Percentiles rank a stretch among this genome's conserved stretches.
phyloP scores from a whole-genome alignment of 2,888 invertebrate species.

The Cabera pusaria region DNA sequence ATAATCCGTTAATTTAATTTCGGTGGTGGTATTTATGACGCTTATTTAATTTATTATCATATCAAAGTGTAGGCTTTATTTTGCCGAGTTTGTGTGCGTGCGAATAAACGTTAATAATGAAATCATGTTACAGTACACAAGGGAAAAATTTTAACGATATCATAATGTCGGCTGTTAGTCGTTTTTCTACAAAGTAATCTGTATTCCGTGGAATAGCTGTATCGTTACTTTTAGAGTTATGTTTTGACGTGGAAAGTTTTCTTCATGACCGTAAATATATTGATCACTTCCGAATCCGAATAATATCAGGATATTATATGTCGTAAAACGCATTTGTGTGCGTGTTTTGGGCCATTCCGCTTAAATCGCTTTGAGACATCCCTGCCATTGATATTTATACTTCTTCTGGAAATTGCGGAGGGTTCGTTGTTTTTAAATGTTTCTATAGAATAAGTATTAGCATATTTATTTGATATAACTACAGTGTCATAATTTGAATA shows the following conservation, averaged over 20 bases:
- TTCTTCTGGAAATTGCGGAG: slow-evolving; percentile 63
- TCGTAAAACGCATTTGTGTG: slow-evolving; percentile 63
- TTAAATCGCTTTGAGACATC: slow-evolving; percentile 59
- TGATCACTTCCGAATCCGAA: slow-evolving; percentile 63
- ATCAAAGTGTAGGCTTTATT: slow-evolving; percentile 75
- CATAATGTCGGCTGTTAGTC: slow-evolving; percentile 56
- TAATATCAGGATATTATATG: slow-evolving; percentile 46
- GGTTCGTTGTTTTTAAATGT: slow-evolving; percentile 71
- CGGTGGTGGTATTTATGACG: slow-evolving; percentile 72
- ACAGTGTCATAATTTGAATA: slow-evolving; percentile 74
- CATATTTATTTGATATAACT: slow-evolving; percentile 67
- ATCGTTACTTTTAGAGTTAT: slow-evolving; percentile 32
- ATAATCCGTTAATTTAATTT: slow-evolving; percentile 80
- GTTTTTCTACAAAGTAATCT: slow-evolving; percentile 52
- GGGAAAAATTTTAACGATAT: slow-evolving; percentile 64
- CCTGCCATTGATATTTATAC: slow-evolving; percentile 74
- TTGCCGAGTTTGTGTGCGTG: slow-evolving; percentile 68
- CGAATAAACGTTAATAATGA: slow-evolving; percentile 70
- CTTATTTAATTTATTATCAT: slow-evolving; percentile 80
- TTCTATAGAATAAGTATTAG: slow-evolving; percentile 60
- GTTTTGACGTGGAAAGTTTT: slow-evolving; percentile 26
- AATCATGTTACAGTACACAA: slow-evolving; percentile 64
- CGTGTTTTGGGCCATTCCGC: slow-evolving; percentile 54
- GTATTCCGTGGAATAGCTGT: slow-evolving; percentile 39
- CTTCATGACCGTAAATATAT: slow-evolving; percentile 45